Evolutionary conservation across 2,888 invertebrate genomes (phyloP), one percentile per base, ranked within the genome.

Genomic region (Sarcophaga rosellei): DNA sequence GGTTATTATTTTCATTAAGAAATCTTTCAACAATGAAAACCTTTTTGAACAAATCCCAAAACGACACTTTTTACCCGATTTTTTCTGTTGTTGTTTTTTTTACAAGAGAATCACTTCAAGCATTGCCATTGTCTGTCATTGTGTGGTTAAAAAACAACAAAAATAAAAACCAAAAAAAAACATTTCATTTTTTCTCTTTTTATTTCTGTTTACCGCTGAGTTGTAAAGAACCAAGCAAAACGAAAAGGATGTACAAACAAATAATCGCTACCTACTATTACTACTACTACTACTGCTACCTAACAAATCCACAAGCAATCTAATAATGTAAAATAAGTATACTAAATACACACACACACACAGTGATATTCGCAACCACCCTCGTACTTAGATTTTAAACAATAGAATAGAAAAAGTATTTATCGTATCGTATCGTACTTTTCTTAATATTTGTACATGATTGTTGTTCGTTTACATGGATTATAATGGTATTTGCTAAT

Each of bases 21-120:
- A 74, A 74, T n/a, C 3, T 68, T 57, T 53, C n/a, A 62, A 76
- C 75, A 81, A 81, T 81, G 75, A 81, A 81, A 81, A 81, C 75
- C 69, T 82, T 76, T 82, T 76, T 72, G 70, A 66, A 59, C 20
- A 76, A 82, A 82, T 82, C 76, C 76, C 82, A 76, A 76, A 82
- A 72, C 59, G 76, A 72, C 76, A 77, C 82, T 82, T 66, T 53
- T 53, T 53, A 8, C 10, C 2, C 2, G 1, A 1, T 35, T 35
- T 35, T 35, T 2, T 10, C 2, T 35, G 35, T 35, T 35, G 0
- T 35, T 35, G 8, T 35, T 35, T 35, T 2, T 47, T 11, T 65
- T 20, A 72, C 57, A 76, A 72, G 59, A 76, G 76, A 77, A 82
- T 72, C 81, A 72, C 76, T 77, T 72, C 65, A 76, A 82, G 82